Base-by-base conservation (phyloP, 2,113 vertebrate species). In the Thamnaconus septentrionalis region DNA sequence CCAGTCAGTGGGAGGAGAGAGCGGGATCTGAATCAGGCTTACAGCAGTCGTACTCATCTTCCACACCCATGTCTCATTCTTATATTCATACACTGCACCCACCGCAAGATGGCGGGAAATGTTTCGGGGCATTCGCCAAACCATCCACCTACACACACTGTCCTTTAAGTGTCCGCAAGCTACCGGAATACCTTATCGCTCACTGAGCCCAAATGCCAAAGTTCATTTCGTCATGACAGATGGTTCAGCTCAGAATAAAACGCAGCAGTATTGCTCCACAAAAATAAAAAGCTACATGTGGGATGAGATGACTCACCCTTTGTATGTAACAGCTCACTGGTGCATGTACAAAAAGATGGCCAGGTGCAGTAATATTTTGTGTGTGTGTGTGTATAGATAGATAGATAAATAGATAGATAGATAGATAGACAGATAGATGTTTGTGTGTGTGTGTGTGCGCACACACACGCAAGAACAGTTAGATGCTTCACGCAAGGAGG, bases 161-260 rank as follows among this genome's bases (percentile, higher is more conserved):
- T 31, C 18, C 18, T 31, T 31, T 31, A 31, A 31, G 18, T 31
- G 18, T 31, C 18, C 18, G 18, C 18, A 31, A 31, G 18, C 18
- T 31, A 31, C 1, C 18, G 18, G 18, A 31, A 31, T 2, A 31
- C 18, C 18, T 31, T 31, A 31, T 31, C 18, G 18, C 18, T 31
- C 18, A 47, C 39, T 18, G 59, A 48, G 11, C 8, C 9, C 12
- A 56, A 63, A 76, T 68, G 48, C 45, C 53, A 46, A 68, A 59
- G 58, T 50, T 64, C 52, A 66, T 67, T 11, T 66, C 59, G 49
- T 56, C 69, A 46, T 61, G 70, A 69, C 85, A 88, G 85, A 89
- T 85, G 82, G 84, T 63, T 73, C 11, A 49, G 4, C 75, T 80
- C 78, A 82, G 86, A 85, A 87, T 81, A 86, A 75, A 31, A 75